These are phyloP conservation scores for Bombus balteatus DNA, from an alignment of 1,140 invertebrate species.

Conservation along the genomic window DNA sequence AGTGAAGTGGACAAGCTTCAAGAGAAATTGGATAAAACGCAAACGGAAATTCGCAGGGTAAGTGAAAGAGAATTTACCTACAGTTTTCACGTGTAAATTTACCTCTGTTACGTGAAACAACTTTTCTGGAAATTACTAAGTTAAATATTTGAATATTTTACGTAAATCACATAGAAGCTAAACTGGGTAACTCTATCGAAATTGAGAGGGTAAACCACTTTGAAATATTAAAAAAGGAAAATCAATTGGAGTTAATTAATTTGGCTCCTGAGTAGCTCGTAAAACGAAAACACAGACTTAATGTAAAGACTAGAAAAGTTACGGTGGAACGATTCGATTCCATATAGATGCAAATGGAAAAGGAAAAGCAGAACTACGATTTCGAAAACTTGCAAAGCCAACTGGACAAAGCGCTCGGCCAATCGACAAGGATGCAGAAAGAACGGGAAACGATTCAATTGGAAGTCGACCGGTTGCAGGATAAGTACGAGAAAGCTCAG, in stretches of 20 bases:
- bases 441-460: conserved; percentile 93
- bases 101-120: too few relatives aligned
- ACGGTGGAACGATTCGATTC: not conserved
- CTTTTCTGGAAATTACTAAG: not conserved
- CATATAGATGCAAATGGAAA: conserved; percentile 91
- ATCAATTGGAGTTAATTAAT: not conserved
- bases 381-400: conserved; percentile 95
- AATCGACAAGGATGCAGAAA: conserved; percentile 93
- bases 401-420: conserved; percentile 93
- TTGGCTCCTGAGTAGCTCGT: not conserved
- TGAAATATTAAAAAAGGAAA: too few relatives aligned
- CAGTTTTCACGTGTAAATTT: not conserved
- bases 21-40: conserved; percentile 91
- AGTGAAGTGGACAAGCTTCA: conserved; percentile 95
- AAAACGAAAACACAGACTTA: not conserved
- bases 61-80: conserved; percentile 66
- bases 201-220: not conserved
- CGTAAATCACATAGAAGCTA: not conserved
- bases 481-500: conserved; percentile 95
- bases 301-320: not conserved
- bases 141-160: not conserved
- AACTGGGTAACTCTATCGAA: too few relatives aligned
- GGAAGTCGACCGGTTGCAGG: conserved; percentile 92
- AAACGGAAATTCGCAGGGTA: conserved; percentile 91
- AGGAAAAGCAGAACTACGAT: conserved; percentile 94